These are phyloP conservation scores for Erebia epiphron DNA, from an alignment of 2,888 invertebrate genomes.

Conservation along the genomic window DNA sequence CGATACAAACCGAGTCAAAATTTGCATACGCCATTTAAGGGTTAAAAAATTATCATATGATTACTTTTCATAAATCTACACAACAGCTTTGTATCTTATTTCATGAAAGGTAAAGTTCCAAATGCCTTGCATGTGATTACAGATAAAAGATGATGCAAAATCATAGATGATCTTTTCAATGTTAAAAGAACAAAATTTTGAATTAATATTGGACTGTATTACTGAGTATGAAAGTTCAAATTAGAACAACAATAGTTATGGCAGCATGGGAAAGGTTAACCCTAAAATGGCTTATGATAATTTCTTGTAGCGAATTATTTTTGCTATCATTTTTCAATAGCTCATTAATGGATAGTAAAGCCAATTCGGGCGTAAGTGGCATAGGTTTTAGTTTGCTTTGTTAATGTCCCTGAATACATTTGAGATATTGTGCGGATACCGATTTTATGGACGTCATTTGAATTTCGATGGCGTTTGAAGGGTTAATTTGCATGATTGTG, in stretches of 20 bases:
- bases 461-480: conserved; percentile 70
- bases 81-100: conserved; percentile 7
- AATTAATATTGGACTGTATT: conserved; percentile 28
- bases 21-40: conserved; percentile 78
- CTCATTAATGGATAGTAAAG: conserved; percentile 72
- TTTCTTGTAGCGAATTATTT: conserved; percentile 71
- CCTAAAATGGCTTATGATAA: conserved; percentile 77
- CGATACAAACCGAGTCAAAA: conserved; percentile 51
- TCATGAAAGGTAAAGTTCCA: conserved; percentile 34
- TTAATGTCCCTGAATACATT: conserved; percentile 59
- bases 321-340: conserved; percentile 83
- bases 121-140: conserved; percentile 24
- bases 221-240: conserved; percentile 33
- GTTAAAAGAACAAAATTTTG: background rate
- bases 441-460: conserved; percentile 78
- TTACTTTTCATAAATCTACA: conserved; percentile 38
- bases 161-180: conserved; percentile 51
- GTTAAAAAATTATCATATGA: conserved; percentile 65
- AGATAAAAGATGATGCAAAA: conserved; percentile 33
- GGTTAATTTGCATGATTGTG: conserved; percentile 80
- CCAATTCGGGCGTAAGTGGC: conserved; percentile 71
- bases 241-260: conserved; percentile 29
- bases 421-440: conserved; percentile 68
- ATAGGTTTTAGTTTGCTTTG: conserved; percentile 60
- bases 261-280: conserved; percentile 62